Percentiles rank a stretch among this genome's conserved stretches.
These are phyloP conservation scores for Aromia moschata DNA, from an alignment of 2,888 invertebrate species.

Conservation along the genomic window DNA sequence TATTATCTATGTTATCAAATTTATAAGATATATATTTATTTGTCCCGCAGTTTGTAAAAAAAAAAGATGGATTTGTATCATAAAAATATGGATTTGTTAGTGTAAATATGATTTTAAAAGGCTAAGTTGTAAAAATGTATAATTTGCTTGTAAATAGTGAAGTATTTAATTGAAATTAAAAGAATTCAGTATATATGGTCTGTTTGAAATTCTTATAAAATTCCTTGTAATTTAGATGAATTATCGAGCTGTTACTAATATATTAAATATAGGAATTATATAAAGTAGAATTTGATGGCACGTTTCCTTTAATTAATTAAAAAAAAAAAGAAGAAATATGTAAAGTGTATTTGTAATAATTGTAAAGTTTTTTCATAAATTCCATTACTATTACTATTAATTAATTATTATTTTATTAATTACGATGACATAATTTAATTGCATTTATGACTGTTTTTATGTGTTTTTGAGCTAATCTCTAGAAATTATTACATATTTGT, in stretches of 20 bases:
- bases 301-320: slow-evolving; percentile 46
- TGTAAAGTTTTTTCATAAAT: slow-evolving; percentile 57
- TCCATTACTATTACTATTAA: slow-evolving; percentile 49
- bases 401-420: slow-evolving; percentile 45
- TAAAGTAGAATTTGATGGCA: slow-evolving; percentile 57
- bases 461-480: slow-evolving; percentile 58
- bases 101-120: slow-evolving; percentile 42
- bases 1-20: slow-evolving; percentile 33
- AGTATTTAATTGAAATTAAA: slow-evolving; percentile 45
- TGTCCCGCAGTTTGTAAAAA: slow-evolving; percentile 32
- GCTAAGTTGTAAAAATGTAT: slow-evolving; percentile 40
- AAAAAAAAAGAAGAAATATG: slow-evolving; percentile 42
- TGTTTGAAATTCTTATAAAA: slow-evolving; percentile 34
- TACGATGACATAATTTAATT: slow-evolving; percentile 44
- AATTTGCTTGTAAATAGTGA: slow-evolving; percentile 48
- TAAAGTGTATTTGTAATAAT: slow-evolving; percentile 57
- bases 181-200: slow-evolving; percentile 40
- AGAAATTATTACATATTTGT: slow-evolving; percentile 42
- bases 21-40: slow-evolving; percentile 38
- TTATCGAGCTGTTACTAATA: slow-evolving; percentile 33
- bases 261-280: slow-evolving; percentile 40
- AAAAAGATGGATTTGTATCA: slow-evolving; percentile 32
- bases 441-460: slow-evolving; percentile 58
- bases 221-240: slow-evolving; percentile 35
- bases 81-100: slow-evolving; percentile 21